These are phyloP conservation scores for Eucidaris tribuloides DNA, from an alignment of 35 echinoderm and acorn worm genomes.

Conservation along the genomic window DNA sequence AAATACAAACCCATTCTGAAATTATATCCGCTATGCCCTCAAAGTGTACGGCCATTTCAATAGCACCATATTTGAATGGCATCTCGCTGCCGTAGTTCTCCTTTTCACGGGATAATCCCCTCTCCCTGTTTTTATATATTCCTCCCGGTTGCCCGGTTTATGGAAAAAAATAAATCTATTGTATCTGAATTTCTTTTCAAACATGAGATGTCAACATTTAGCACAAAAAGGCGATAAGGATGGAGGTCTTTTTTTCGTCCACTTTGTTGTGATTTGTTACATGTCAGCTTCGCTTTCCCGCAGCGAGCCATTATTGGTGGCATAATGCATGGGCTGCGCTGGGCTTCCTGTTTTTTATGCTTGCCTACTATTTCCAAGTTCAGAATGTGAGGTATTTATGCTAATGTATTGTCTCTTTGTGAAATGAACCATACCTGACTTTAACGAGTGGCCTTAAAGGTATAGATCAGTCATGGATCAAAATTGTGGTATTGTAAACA, in stretches of 20 bases:
- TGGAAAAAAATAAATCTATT: too few relatives aligned
- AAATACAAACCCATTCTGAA: not conserved
- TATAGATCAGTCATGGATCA: too few relatives aligned
- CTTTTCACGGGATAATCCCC: not conserved
- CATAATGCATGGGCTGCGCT: too few relatives aligned
- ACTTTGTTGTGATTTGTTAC: slow-evolving; percentile 28
- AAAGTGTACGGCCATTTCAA: not conserved
- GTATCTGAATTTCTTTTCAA: slow-evolving; percentile 17
- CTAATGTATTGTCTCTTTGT: too few relatives aligned
- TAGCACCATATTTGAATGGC: slow-evolving; percentile 11
- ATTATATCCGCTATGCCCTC: slow-evolving; percentile 34
- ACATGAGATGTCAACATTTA: slow-evolving; percentile 8
- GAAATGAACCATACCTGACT: too few relatives aligned
- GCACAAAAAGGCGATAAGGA: not conserved
- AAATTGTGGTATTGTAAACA: too few relatives aligned
- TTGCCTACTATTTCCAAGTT: too few relatives aligned
- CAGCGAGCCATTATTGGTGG: too few relatives aligned
- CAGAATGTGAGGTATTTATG: too few relatives aligned
- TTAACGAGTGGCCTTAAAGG: too few relatives aligned
- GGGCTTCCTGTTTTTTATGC: too few relatives aligned
- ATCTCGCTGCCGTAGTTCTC: not conserved
- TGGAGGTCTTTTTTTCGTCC: not conserved
- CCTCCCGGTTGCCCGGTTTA: too few relatives aligned
- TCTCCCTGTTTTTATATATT: slow-evolving; percentile 3
- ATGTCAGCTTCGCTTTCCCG: slow-evolving; percentile 8